Conservation (phyloP, 2,888 invertebrate genomes). For the Cheilosia impressa region DNA sequence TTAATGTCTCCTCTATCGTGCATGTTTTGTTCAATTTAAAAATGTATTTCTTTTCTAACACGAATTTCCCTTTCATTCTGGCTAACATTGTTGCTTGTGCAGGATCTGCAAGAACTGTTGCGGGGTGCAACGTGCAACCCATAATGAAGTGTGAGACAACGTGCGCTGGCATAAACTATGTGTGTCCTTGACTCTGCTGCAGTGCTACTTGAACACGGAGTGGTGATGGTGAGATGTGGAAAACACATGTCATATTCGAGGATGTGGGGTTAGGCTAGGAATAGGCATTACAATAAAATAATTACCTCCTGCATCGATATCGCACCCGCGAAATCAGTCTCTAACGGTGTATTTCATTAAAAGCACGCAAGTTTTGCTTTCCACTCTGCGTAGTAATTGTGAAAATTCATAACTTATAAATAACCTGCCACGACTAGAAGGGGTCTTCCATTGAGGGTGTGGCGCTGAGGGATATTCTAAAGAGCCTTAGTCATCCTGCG, state of each 20-base stretch:
- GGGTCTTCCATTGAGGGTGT: slow-evolving; percentile 49
- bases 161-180: slow-evolving; percentile 18
- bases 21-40: slow-evolving; percentile 47
- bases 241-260: slow-evolving; percentile 2
- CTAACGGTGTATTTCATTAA: slow-evolving; percentile 35
- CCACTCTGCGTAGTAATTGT: slow-evolving; percentile 33
- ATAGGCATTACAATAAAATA: slow-evolving; percentile 5
- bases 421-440: slow-evolving; percentile 31
- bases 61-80: slow-evolving; percentile 22
- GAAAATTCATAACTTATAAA: slow-evolving; percentile 62
- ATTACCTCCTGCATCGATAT: slow-evolving; percentile 29
- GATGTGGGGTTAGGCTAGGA: not conserved
- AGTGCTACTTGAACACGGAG: slow-evolving; percentile 18
- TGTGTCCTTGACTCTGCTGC: slow-evolving; percentile 61
- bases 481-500: slow-evolving; percentile 70
- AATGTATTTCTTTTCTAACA: slow-evolving; percentile 30
- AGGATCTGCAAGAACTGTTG: slow-evolving; percentile 7
- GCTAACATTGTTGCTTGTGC: slow-evolving; percentile 21
- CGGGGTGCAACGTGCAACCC: not conserved
- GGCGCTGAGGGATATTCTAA: slow-evolving; percentile 54
- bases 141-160: slow-evolving; percentile 20
- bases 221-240: not conserved
- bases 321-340: slow-evolving; percentile 47
- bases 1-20: slow-evolving; percentile 15
- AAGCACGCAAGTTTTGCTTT: slow-evolving; percentile 60